Evolutionary conservation across 2,113 vertebrate species (phyloP), one percentile per base, ranked within the genome.

Genomic region (Polypterus bichir): DNA sequence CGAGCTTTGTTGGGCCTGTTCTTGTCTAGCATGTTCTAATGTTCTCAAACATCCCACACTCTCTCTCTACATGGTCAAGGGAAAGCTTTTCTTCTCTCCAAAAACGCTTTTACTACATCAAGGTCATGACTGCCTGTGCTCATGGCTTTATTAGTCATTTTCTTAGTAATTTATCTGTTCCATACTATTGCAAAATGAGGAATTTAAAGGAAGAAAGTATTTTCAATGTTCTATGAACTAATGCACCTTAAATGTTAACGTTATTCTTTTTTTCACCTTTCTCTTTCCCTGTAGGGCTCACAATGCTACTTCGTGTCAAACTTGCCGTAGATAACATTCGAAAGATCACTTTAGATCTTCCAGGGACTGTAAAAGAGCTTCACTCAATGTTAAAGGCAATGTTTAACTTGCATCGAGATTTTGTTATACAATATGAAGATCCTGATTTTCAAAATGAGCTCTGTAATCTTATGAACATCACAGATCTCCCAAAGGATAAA

Each of bases 391-490:
- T 67, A 3, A 48, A 55, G 52, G 49, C 10, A 7, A 57, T 9
- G 44, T 62, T 61, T 49, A 9, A 59, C n/a, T 49, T 63, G 44
- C 62, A 60, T 64, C 65, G 65, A 49, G 49, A 59, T 45, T 64
- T 70, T 27, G 27, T 64, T 49, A 10, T 65, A 49, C 68, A 70
- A 49, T 67, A 66, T 64, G 59, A 67, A 55, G 64, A 69, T 63
- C 68, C 68, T 54, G 61, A 60, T 9, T 66, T 69, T 59, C 49
- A 11, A 44, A 64, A 68, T 54, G 58, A 64, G 49, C 51, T 66
- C 5, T 59, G 64, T 52, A 62, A 64, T 46, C 60, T 70, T 4
- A 11, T 48, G 8, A 59, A 62, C 63, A 64, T 64, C 45, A 64
- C 52, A 10, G 62, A 70, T 10, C 10, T 70, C 5, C 62, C 46